Conservation (phyloP, 2,797 vertebrate genomes). For the Choloepus didactylus region DNA sequence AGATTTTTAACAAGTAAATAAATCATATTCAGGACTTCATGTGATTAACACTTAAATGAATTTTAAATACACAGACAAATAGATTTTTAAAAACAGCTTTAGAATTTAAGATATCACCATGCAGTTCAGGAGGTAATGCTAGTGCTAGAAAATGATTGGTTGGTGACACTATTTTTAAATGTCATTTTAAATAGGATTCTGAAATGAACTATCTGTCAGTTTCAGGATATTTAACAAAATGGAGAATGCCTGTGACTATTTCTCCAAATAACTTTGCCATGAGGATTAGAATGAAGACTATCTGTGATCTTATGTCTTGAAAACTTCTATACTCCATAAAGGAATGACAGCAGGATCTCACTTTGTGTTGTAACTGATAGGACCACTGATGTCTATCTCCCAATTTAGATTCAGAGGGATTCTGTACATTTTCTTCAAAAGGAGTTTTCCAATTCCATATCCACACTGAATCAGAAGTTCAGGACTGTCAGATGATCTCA, state of each 20-base stretch:
- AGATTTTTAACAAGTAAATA: background rate
- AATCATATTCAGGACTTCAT: background rate
- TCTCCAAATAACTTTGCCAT: background rate
- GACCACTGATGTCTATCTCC: background rate
- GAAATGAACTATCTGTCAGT: constrained; percentile 1
- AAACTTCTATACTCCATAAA: background rate
- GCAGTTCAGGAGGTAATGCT: background rate
- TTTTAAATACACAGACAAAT: background rate
- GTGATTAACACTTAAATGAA: background rate
- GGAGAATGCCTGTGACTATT: background rate
- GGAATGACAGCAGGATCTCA: background rate
- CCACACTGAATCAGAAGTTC: background rate
- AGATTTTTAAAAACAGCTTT: background rate
- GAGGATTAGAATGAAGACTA: background rate
- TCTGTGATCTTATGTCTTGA: background rate
- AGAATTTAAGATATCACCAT: background rate
- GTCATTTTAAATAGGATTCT: background rate
- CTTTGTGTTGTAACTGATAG: background rate
- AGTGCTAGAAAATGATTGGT: constrained; percentile 3
- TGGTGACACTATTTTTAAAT: background rate
- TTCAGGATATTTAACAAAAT: background rate
- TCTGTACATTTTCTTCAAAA: constrained; percentile 9
- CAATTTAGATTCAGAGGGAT: background rate
- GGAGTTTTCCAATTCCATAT: background rate
- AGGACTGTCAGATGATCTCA: background rate